Percentiles rank a stretch among this genome's conserved stretches.
These are phyloP conservation scores for Malurus elegans DNA, from an alignment of 2,113 vertebrate species.

Conservation along the genomic window DNA sequence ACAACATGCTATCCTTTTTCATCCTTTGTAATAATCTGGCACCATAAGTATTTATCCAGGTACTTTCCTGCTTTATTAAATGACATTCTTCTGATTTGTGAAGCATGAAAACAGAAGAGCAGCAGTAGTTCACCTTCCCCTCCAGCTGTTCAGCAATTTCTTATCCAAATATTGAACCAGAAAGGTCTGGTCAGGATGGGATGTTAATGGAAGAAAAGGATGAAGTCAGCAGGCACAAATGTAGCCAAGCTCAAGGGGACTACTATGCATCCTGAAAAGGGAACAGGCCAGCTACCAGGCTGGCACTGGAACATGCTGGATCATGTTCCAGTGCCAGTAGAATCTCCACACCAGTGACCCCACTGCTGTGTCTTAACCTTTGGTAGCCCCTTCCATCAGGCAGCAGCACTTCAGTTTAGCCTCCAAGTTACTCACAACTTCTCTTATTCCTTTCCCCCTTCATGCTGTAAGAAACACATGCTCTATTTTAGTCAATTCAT, in stretches of 20 bases:
- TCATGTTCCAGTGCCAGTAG: background rate
- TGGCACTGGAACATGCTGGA: background rate
- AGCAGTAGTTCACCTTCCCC: background rate
- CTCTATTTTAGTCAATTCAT: background rate
- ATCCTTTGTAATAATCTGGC: background rate
- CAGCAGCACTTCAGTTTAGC: background rate
- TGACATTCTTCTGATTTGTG: background rate
- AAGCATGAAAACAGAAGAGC: background rate
- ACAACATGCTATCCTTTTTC: background rate
- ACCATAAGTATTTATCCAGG: background rate
- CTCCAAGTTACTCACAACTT: background rate
- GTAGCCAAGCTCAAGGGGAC: background rate
- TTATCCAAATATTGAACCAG: background rate
- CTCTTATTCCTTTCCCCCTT: background rate
- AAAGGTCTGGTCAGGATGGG: background rate
- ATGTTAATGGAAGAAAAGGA: background rate
- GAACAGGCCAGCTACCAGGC: background rate
- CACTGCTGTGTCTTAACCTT: background rate
- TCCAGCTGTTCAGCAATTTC: background rate
- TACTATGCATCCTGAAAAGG: rapidly evolving
- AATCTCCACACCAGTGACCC: background rate
- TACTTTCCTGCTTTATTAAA: background rate
- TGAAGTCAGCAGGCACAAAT: background rate
- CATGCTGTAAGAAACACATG: background rate
- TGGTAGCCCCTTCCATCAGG: background rate